These are phyloP conservation scores for Graphium colonna DNA, from an alignment of 2,888 invertebrate species.

Conservation along the genomic window DNA sequence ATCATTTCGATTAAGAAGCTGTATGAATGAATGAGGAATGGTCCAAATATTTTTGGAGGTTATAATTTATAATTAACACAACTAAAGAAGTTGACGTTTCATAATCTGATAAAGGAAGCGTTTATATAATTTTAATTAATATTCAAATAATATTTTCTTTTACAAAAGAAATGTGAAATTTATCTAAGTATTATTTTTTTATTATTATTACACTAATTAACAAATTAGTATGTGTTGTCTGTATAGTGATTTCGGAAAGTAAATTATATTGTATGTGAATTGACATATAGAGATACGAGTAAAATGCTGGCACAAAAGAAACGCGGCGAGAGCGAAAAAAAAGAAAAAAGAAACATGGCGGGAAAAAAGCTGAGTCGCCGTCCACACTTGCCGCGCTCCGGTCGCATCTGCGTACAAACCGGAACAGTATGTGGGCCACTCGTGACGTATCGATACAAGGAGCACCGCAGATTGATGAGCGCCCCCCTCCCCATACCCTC, in stretches of 20 bases:
- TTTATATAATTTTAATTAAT: too few relatives aligned
- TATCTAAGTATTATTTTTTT: too few relatives aligned
- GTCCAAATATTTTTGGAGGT: slow-evolving; percentile 4
- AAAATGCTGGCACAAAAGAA: not conserved
- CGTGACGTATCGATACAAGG: slow-evolving; percentile 62
- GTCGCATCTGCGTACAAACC: slow-evolving; percentile 61
- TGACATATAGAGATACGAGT: too few relatives aligned
- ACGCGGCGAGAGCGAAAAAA: not conserved
- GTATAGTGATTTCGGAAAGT: too few relatives aligned
- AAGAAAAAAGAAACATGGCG: not conserved
- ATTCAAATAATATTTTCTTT: too few relatives aligned
- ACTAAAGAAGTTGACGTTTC: too few relatives aligned
- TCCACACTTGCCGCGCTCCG: slow-evolving; percentile 26
- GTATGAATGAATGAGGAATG: slow-evolving; percentile 35
- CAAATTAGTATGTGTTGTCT: too few relatives aligned
- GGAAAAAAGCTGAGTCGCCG: not conserved
- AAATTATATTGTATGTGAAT: too few relatives aligned
- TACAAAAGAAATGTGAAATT: too few relatives aligned
- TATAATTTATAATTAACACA: slow-evolving; percentile 8
- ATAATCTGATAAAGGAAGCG: too few relatives aligned
- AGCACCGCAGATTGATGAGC: slow-evolving; percentile 67
- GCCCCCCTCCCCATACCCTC: slow-evolving; percentile 29
- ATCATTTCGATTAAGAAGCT: slow-evolving; percentile 57
- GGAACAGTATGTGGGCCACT: slow-evolving; percentile 59
- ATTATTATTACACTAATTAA: not conserved